Percentiles rank a stretch among this genome's conserved stretches.
Conservation (phyloP, 2,797 vertebrate species). For the Astyanax mexicanus region DNA sequence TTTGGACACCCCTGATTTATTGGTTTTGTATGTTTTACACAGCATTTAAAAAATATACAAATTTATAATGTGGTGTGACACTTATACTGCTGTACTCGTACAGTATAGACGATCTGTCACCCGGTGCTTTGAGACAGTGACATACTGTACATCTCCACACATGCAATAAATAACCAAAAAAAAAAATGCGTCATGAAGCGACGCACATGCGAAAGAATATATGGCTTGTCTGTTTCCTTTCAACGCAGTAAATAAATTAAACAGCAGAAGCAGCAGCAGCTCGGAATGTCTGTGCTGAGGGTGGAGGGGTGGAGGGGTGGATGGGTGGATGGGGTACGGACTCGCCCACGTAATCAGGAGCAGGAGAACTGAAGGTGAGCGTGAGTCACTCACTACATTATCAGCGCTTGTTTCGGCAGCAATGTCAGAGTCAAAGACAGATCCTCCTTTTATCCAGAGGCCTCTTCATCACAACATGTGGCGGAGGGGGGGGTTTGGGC, state of each 20-base stretch:
- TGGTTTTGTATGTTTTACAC: no score
- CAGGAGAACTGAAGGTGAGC: constrained; percentile 77
- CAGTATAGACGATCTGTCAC: not conserved
- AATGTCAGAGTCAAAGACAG: constrained; percentile 83
- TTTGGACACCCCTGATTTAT: no score
- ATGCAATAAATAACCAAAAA: constrained; percentile 46
- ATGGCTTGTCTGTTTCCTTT: constrained; percentile 70
- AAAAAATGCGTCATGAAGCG: constrained; percentile 59
- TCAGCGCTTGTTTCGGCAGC: constrained; percentile 75
- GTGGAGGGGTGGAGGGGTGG: no score
- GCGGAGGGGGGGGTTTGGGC: no score
- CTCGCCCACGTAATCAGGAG: constrained; percentile 28
- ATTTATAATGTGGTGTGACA: not conserved
- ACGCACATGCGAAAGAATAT: constrained; percentile 59
- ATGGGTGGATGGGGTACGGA: constrained; percentile 36
- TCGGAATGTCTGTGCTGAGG: constrained; percentile 62
- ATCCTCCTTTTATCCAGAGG: constrained; percentile 78
- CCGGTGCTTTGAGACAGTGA: not conserved
- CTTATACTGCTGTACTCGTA: not conserved
- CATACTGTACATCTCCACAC: not conserved
- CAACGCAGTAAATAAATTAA: constrained; percentile 62
- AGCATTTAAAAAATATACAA: no score
- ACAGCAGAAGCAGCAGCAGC: constrained; percentile 69
- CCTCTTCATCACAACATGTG: constrained; percentile 67
- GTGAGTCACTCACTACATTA: constrained; percentile 80